A percentile compares a stretch with the other conserved stretches of the same genome.
These are phyloP conservation scores for Aricia agestis DNA, from an alignment of 1,140 invertebrate species.

Conservation along the genomic window DNA sequence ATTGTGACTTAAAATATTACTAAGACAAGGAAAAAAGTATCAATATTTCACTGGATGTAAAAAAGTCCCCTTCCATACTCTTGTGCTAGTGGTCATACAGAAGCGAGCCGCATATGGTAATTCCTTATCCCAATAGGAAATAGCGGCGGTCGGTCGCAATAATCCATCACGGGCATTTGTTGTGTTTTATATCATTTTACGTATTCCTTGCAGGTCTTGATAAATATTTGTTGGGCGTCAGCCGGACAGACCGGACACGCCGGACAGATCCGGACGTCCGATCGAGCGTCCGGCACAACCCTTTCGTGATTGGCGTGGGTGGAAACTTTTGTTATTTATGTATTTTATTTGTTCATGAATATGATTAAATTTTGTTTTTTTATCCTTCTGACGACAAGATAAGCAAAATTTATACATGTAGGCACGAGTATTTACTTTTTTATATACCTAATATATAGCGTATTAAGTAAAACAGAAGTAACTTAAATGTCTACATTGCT, in stretches of 20 bases:
- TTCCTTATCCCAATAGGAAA: slow-evolving; percentile 74
- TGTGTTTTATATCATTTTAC: slow-evolving; percentile 72
- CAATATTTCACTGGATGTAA: background rate
- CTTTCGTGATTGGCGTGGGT: slow-evolving; percentile 60
- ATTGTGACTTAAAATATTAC: too few species aligned
- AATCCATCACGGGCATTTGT: slow-evolving; percentile 70
- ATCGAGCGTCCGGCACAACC: slow-evolving; percentile 67
- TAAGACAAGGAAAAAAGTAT: too few species aligned
- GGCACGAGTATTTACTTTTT: too few species aligned
- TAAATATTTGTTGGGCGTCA: slow-evolving; percentile 71
- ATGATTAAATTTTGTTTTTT: background rate
- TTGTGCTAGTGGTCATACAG: slow-evolving; percentile 29
- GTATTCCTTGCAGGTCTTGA: slow-evolving; percentile 74
- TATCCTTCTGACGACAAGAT: background rate
- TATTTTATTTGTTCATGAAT: slow-evolving; percentile 23
- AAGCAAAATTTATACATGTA: too few species aligned
- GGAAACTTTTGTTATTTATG: slow-evolving; percentile 24
- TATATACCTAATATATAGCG: too few species aligned
- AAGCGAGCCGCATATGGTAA: slow-evolving; percentile 70
- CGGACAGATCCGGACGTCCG: background rate
- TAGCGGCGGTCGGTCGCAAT: slow-evolving; percentile 73
- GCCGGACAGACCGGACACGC: slow-evolving; percentile 43
- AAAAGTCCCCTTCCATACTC: slow-evolving; percentile 43
- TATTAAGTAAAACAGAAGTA: too few species aligned
- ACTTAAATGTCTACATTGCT: too few species aligned